Evolutionary conservation across 2,113 vertebrate species (phyloP).

Genomic region (Eupsittula cactorum): DNA sequence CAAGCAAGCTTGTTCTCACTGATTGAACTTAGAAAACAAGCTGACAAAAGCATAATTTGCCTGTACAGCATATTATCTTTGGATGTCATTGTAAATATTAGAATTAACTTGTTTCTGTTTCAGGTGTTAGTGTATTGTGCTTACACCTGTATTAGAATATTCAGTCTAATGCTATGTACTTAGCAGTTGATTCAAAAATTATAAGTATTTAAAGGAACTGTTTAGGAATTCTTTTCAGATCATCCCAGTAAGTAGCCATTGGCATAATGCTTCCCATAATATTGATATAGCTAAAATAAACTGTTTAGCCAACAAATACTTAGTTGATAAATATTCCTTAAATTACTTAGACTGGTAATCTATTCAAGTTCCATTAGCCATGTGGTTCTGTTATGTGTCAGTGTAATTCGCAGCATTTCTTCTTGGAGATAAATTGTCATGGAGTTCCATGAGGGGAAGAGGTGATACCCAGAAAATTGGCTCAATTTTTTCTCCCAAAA

Average conservation of each 20-base stretch:
- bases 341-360: not conserved
- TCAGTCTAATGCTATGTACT: not conserved
- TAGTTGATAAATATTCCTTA: conserved; percentile 16
- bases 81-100: not conserved
- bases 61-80: not conserved
- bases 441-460: not conserved
- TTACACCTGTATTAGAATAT: not conserved
- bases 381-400: conserved; percentile 16
- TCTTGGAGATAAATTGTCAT: not conserved
- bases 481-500: not conserved
- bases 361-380: not conserved
- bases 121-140: not conserved
- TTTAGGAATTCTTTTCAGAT: not conserved
- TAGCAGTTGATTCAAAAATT: not conserved
- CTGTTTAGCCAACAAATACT: not conserved
- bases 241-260: not conserved
- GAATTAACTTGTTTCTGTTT: not conserved
- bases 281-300: conserved; percentile 15
- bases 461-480: not conserved
- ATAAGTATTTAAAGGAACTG: not conserved
- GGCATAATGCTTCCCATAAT: not conserved
- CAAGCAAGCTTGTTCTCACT: not conserved
- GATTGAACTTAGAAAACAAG: not conserved
- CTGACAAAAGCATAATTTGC: not conserved
- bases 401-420: conserved; percentile 36